Evolutionary conservation across 2,888 invertebrate species (phyloP), one percentile per base, ranked within the genome.

Genomic region (Apamea anceps): DNA sequence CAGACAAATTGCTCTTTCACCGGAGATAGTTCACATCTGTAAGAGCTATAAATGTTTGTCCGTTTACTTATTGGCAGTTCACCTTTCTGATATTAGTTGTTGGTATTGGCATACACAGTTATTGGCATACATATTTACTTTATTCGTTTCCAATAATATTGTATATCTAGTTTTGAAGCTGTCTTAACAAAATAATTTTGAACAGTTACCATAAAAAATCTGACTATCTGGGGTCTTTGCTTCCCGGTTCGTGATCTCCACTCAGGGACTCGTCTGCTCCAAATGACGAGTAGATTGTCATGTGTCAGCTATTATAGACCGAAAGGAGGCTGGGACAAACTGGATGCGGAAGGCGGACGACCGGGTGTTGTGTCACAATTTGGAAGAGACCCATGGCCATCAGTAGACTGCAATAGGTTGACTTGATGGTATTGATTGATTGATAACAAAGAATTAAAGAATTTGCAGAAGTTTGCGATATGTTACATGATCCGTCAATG

Each of bases 1-100:
- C 68, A 78, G 51, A 82, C 73, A 75, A 78, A 82, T 71, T 78
- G 75, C 54, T 77, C 51, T 77, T 70, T 67, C 54, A 73, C 72
- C 37, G 15, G 37, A 66, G 71, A 72, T 57, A 71, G n/a, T 70
- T 70, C 12, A 4, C 45, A 18, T 80, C 67, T 71, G 21, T 42
- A 48, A 28, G 25, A 70, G 32, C 48, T 54, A 42, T 66, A 73
- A 80, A 70, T 51, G 18, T 48, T 37, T 65, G n/a, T 71, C 57
- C 75, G 45, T 28, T 81, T 77, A 37, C 25, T 67, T 48, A 25
- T 70, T 75, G 13, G 7, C 57, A 67, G 12, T 73, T 72, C 51
- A 79, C n/a, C 42, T 60, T 32, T 28, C 32, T 28, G 51, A 62
- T 45, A 37, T 68, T 54, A 48, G 25, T 60, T 66, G 0, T 48